Evolutionary conservation across 2,797 vertebrate genomes (phyloP), one percentile per base, ranked within the genome.

Genomic region (Aplochiton taeniatus): DNA sequence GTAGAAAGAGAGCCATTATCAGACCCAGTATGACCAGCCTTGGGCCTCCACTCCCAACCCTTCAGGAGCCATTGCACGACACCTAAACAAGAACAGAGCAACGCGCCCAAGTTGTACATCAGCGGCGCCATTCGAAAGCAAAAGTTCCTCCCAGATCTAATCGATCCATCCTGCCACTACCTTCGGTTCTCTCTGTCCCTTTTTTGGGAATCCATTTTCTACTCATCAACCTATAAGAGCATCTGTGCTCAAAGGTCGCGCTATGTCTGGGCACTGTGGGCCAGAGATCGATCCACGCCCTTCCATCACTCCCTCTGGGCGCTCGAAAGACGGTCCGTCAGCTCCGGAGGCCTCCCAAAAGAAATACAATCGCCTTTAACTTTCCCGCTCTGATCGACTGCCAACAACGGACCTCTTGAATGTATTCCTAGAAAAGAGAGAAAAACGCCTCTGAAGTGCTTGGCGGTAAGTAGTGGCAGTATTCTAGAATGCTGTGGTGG

Each of bases 361-460:
- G 65, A 63, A 67, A 72, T 52, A 63, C 50, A 11, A 63, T 66
- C 59, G 16, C 60, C 58, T 48, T 63, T 9, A 54, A 61, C 43
- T 13, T 8, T 58, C 42, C 41, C 45, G 20, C 48, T 48, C 48
- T 58, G 54, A 63, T 68, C 44, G 14, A 18, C 8, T 16, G 53
- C 60, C 60, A 68, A 49, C 63, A 13, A 13, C 7, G 17, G 12
- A 54, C 11, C 31, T 6, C 31, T 31, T 6, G 31, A 31, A 2
- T 31, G 31, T 6, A 2, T 31, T 31, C 31, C 31, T 31, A 31
- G 31, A 31, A 31, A 16, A 8, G 43, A 72, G 51, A 42, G 16
- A 8, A 9, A 11, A 16, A n/a, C 14, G 58, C 43, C 56, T 19
- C 47, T 7, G 48, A 58, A n/a, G 55, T 45, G 43, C 47, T 47